Base-by-base conservation (phyloP, 2,888 invertebrate species). In the Volucella bombylans region DNA sequence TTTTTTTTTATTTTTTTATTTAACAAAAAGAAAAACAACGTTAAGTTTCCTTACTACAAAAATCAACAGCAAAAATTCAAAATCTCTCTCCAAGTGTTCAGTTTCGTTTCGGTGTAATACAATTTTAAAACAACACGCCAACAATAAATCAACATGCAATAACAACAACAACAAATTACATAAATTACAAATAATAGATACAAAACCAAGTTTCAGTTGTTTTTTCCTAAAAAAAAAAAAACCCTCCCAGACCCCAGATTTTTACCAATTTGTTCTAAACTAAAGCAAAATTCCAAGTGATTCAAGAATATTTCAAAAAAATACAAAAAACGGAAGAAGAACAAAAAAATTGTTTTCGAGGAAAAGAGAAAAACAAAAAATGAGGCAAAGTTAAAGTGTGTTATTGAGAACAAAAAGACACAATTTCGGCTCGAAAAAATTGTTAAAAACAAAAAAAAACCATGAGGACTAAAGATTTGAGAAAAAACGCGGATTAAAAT, bases 171-270 rank as follows among this genome's bases (percentile, higher is more conserved):
- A 86, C 15, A 79, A 86, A 83, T 47, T 71, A 79, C 82, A 72
- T 86, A 87, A 68, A 87, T 78, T 82, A 88, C 67, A 80, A 87
- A 78, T 83, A 87, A 87, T 83, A 87, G 80, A 88, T 82, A 31
- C 59, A n/a, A n/a, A n/a, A 49, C 15, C 68, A 23, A 87, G 82
- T 71, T 74, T 79, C 87, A 88, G 89, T 87, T 87, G 54, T 62
- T 74, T 87, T 88, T 89, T 87, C 88, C 86, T 89, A 89, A 83
- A 89, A 50, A 81, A 78, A 86, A 80, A 80, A 85, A 76, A 82
- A 81, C 43, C 47, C 47, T 64, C 64, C 23, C 9, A 43, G 12
- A 68, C 43, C 23, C 49, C 39, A 45, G 54, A 61, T 86, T 73
- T 64, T 47, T 12, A 39, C 52, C 14, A 81, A 81, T 65, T 85